Conservation (phyloP, 2,113 vertebrate genomes). For the Siphamia tubifer region DNA sequence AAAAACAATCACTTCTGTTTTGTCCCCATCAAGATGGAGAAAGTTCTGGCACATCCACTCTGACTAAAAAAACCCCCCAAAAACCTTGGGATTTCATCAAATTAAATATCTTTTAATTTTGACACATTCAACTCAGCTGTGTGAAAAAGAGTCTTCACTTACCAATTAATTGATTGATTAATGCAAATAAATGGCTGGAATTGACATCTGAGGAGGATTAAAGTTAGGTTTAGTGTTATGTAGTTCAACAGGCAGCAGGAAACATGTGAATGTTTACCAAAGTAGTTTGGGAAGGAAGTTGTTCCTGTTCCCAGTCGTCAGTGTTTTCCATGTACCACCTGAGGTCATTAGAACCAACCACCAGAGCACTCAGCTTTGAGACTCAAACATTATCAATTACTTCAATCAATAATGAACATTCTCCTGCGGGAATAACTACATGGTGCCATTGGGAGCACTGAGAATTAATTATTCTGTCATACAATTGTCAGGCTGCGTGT, state of each 20-base stretch:
- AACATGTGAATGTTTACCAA: not conserved
- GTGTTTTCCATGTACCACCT: not conserved
- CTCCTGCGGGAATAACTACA: conserved; percentile 13
- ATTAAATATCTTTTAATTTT: not conserved
- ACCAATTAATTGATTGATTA: not conserved
- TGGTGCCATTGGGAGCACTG: conserved; percentile 20
- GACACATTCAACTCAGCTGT: not conserved
- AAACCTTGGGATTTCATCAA: not conserved
- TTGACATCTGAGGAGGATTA: not conserved
- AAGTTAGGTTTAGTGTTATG: not conserved
- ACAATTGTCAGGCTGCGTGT: not conserved
- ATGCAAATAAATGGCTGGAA: not conserved
- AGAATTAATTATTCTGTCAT: conserved; percentile 47
- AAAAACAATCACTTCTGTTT: too few species aligned
- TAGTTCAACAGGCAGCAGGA: not conserved
- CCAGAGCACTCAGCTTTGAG: not conserved
- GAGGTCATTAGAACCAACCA: not conserved
- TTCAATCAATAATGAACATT: conserved; percentile 47
- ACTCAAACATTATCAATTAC: conserved; percentile 32
- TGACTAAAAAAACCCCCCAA: not conserved
- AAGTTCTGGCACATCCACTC: too few species aligned
- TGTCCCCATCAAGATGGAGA: too few species aligned
- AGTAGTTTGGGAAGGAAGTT: not conserved
- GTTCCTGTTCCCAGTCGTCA: not conserved
- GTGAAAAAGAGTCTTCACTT: not conserved